Evolutionary conservation across 37 sponge, comb jelly and placozoan genomes (phyloP).

Genomic region (Lycopodina hypogea): DNA sequence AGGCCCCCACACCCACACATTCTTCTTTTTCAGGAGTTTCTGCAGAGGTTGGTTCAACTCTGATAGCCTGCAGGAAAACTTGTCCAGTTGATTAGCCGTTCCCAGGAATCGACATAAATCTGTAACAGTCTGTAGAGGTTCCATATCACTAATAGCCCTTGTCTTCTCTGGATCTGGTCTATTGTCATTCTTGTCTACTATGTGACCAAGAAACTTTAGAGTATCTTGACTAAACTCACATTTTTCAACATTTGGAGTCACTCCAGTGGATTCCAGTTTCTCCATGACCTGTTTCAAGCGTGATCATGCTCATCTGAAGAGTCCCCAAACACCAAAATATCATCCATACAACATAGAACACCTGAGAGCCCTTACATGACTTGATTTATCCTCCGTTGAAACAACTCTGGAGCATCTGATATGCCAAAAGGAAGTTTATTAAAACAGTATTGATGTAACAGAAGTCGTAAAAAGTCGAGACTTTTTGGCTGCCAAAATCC

Average conservation of each 20-base stretch:
- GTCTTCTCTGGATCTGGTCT: slow-evolving; percentile 51
- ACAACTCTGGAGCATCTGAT: slow-evolving; percentile 40
- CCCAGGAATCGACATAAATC: slow-evolving; percentile 52
- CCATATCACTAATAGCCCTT: slow-evolving; percentile 27
- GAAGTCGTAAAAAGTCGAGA: slow-evolving; percentile 11
- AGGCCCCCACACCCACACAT: slow-evolving; percentile 42
- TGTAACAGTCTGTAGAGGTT: neutral
- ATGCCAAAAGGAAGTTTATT: slow-evolving; percentile 52
- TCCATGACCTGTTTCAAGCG: slow-evolving; percentile 15
- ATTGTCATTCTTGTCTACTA: slow-evolving; percentile 18
- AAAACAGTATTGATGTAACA: slow-evolving; percentile 8
- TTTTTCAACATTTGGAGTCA: slow-evolving; percentile 42
- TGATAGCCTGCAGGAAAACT: slow-evolving; percentile 36
- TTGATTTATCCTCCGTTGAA: slow-evolving; percentile 21
- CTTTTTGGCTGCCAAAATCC: slow-evolving; percentile 48
- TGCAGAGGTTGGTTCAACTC: slow-evolving; percentile 50
- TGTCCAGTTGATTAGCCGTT: slow-evolving; percentile 60
- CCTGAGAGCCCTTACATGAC: slow-evolving; percentile 33
- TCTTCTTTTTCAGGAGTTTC: slow-evolving; percentile 21
- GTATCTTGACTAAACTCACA: slow-evolving; percentile 32
- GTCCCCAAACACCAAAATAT: slow-evolving; percentile 1
- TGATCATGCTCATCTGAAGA: slow-evolving; percentile 27
- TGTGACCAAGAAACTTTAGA: slow-evolving; percentile 21
- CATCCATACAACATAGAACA: slow-evolving; percentile 36
- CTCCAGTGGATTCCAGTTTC: slow-evolving; percentile 20